Base-by-base conservation (phyloP, 2,113 vertebrate species). In the Neolamprologus modestus region DNA sequence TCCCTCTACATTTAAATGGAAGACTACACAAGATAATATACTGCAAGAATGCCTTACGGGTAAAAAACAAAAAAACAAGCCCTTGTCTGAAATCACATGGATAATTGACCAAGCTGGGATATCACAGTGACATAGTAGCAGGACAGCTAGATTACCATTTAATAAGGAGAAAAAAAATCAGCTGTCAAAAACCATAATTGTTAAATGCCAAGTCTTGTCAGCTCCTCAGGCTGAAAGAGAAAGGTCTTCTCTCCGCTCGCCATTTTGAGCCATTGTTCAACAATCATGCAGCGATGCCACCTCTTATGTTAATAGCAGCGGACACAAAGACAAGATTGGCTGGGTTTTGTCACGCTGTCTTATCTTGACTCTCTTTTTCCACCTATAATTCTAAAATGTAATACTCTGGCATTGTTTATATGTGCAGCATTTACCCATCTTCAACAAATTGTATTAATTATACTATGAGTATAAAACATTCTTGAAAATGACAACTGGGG, bases 121-220 rank as follows among this genome's bases (percentile, higher is more conserved):
- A 81, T 86, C 50, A 85, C 37, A 55, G 19, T 42, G 84, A 86
- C 26, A 76, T 57, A 86, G 54, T 84, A 61, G 19, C 52, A 81
- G 54, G 50, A 53, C 71, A 87, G 86, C 55, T 28, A 84, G 14
- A 73, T 82, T 81, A 80, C 17, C 16, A 6, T 68, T 86, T 89
- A 89, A 84, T 31, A 52, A 42, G 33, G n/a, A 28, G n/a, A 11
- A 76, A 47, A 54, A 71, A 79, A 85, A 45, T 50, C 17, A 40
- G 50, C 80, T 80, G 54, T 87, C 88, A 87, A 21, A 87, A 85
- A 55, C 28, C 17, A 52, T 82, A 16, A 85, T 31, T 79, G 79
- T 26, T 76, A 85, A 87, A 82, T 87, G 37, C 84, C 89, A 87
- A 26, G 73, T 81, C 54, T 81, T 84, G 61, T 84, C 84, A 90